Evolutionary conservation across 2,797 vertebrate genomes (phyloP).

Genomic region (Luscinia luscinia): DNA sequence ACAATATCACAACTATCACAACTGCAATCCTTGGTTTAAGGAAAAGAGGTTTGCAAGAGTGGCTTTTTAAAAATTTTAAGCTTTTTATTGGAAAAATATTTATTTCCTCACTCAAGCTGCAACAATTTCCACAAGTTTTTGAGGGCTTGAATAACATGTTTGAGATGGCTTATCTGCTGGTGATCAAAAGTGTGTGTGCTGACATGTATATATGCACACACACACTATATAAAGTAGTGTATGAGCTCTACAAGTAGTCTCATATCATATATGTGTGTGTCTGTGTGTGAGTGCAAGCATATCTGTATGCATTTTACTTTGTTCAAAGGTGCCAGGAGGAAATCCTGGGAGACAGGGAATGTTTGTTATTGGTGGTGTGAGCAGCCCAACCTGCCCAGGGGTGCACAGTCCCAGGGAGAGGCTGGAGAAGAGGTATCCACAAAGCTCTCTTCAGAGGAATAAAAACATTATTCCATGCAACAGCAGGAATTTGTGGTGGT

Average conservation of each 20-base stretch:
- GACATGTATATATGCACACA: neutral
- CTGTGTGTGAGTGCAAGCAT: neutral
- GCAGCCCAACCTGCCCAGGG: neutral
- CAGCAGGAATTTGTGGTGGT: neutral
- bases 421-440: neutral
- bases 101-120: neutral
- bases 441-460: neutral
- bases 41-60: neutral
- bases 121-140: neutral
- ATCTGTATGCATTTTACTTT: neutral
- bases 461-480: neutral
- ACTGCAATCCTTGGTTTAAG: neutral
- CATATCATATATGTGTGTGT: neutral
- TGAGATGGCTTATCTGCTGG: neutral
- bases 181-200: neutral
- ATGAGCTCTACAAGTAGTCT: neutral
- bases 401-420: neutral
- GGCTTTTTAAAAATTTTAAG: neutral
- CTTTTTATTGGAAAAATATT: neutral
- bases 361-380: neutral
- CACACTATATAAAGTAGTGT: neutral
- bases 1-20: neutral
- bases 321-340: neutral
- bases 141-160: neutral
- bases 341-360: neutral